Conservation (phyloP, 1,140 invertebrate genomes). For the Halictus rubicundus region DNA sequence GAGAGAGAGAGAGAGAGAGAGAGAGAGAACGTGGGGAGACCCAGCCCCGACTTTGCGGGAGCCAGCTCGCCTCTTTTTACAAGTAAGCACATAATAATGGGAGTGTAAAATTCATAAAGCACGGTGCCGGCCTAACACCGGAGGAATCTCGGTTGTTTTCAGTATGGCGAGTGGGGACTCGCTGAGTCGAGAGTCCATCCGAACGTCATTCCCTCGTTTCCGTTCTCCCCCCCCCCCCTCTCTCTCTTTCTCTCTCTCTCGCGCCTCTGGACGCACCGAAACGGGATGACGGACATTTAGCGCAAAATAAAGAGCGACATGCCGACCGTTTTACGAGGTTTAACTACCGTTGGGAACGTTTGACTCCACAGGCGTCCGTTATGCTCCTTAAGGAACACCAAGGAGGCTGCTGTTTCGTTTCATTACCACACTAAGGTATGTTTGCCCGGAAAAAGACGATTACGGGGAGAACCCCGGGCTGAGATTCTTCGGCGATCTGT, state of each 20-base stretch:
- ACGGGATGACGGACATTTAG: conserved; percentile 25
- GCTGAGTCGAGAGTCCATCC: neutral
- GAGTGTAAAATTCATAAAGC: conserved; percentile 62
- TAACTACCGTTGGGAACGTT: conserved; percentile 43
- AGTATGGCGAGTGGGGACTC: neutral
- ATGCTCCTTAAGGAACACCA: conserved; percentile 34
- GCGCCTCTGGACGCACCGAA: neutral
- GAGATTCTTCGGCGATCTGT: neutral
- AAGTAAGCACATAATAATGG: conserved; percentile 58
- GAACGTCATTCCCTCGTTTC: conserved; percentile 17
- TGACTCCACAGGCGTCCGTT: conserved; percentile 41
- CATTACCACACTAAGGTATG: conserved; percentile 21
- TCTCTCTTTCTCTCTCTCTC: no score
- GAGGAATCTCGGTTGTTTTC: conserved; percentile 23
- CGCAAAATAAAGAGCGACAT: conserved; percentile 40
- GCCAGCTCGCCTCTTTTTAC: conserved; percentile 43
- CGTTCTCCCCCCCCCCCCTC: no score
- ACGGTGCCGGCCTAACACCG: neutral
- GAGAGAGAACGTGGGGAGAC: conserved; percentile 15
- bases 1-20: no score
- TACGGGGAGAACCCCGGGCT: conserved; percentile 8
- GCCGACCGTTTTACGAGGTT: conserved; percentile 47
- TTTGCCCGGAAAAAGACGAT: conserved; percentile 27
- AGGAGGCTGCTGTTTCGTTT: conserved; percentile 41
- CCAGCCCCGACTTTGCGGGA: neutral